phyloP scores from a whole-genome alignment of 2,888 invertebrate genomes.

The Agrotis ipsilon region DNA sequence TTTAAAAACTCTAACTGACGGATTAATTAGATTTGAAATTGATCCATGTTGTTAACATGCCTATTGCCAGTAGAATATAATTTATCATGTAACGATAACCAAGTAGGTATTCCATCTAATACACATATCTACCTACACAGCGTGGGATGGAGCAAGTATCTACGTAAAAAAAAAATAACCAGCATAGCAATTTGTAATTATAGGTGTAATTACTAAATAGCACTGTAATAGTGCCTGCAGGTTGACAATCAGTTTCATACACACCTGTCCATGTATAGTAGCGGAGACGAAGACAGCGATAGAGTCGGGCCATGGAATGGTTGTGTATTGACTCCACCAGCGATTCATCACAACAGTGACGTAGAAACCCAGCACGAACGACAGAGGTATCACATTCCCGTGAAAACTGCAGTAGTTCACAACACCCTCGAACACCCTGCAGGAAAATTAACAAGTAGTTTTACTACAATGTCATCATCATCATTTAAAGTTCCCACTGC shows the following conservation, averaged over 20 bases:
- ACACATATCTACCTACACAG: slow-evolving; percentile 12
- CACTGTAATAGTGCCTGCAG: slow-evolving; percentile 15
- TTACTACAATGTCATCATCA: neutral
- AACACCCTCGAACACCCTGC: slow-evolving; percentile 95
- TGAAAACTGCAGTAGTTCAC: slow-evolving; percentile 96
- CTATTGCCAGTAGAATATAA: slow-evolving; percentile 24
- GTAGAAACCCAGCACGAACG: slow-evolving; percentile 98
- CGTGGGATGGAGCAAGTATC: slow-evolving; percentile 20
- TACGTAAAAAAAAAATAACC: slow-evolving; percentile 19
- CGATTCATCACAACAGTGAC: slow-evolving; percentile 97
- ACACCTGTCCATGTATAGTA: slow-evolving; percentile 95
- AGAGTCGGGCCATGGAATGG: slow-evolving; percentile 97
- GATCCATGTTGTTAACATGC: too few relatives aligned
- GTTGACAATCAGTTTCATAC: slow-evolving; percentile 43
- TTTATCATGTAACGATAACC: neutral
- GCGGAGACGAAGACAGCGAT: slow-evolving; percentile 96
- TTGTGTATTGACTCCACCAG: slow-evolving; percentile 97
- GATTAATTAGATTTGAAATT: too few relatives aligned
- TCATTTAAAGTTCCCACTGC: too few relatives aligned
- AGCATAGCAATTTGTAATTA: slow-evolving; percentile 12
- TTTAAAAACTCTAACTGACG: too few relatives aligned
- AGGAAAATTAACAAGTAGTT: slow-evolving; percentile 60
- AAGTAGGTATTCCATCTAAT: slow-evolving; percentile 7
- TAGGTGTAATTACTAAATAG: slow-evolving; percentile 35
- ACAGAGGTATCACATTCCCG: slow-evolving; percentile 97